These are phyloP conservation scores for Cantharis rufa DNA, from an alignment of 2,888 invertebrate genomes.

Conservation along the genomic window DNA sequence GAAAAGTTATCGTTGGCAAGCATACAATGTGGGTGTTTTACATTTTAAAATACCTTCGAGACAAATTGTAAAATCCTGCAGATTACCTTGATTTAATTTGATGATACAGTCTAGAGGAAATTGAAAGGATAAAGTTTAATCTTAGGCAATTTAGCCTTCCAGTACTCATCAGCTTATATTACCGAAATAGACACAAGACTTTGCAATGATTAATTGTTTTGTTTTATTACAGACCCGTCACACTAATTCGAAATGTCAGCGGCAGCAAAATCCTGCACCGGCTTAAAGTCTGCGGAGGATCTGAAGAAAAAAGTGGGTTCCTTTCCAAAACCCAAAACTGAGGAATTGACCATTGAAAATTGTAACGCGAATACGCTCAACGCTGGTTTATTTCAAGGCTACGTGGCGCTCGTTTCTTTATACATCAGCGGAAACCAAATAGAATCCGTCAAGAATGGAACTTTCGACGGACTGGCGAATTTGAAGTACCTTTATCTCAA, in stretches of 20 bases:
- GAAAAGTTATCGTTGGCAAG: conserved; percentile 11
- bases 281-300: conserved; percentile 7
- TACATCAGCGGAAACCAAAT: conserved; percentile 27
- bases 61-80: background rate
- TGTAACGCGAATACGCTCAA: background rate
- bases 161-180: background rate
- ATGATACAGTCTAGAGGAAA: background rate
- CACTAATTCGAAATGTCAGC: conserved; percentile 7
- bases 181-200: background rate
- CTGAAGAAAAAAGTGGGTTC: conserved; percentile 15
- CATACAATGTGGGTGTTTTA: background rate
- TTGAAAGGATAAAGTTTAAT: background rate
- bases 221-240: background rate
- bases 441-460: conserved; percentile 2
- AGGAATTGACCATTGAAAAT: conserved; percentile 19
- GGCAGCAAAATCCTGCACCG: conserved; percentile 2
- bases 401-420: background rate
- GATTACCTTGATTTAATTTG: background rate
- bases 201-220: background rate
- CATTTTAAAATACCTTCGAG: background rate
- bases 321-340: conserved; percentile 12
- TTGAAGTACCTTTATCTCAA: conserved; percentile 22
- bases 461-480: conserved; percentile 11
- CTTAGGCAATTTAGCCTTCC: background rate
- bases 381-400: conserved; percentile 11